These are phyloP conservation scores for Maniola hyperantus DNA, from an alignment of 2,888 invertebrate species.

Conservation along the genomic window DNA sequence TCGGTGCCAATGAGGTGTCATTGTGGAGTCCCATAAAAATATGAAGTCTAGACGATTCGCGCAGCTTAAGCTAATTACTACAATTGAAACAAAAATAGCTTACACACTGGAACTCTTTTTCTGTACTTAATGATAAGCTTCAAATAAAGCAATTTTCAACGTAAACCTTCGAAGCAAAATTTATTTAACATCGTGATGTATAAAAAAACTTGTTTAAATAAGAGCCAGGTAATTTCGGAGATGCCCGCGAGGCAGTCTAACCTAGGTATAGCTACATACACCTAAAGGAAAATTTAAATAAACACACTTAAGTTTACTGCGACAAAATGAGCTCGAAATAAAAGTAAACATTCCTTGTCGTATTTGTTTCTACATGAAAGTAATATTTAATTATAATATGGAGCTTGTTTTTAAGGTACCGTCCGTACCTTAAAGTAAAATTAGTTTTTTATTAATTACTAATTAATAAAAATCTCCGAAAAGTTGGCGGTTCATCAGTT, in stretches of 20 bases:
- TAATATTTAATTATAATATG: conserved; percentile 35
- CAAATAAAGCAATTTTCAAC: conserved; percentile 8
- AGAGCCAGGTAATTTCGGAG: conserved; percentile 47
- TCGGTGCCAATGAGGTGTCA: no score
- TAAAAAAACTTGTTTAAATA: conserved; percentile 44
- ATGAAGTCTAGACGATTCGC: no score
- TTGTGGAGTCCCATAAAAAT: no score
- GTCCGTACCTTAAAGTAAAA: no score
- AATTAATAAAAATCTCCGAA: no score
- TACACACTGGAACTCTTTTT: no score
- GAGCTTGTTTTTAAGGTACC: conserved; percentile 24
- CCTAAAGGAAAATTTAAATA: conserved; percentile 53
- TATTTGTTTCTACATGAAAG: conserved; percentile 34
- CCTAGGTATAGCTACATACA: conserved; percentile 42
- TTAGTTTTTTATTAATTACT: no score
- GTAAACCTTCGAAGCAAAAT: not conserved
- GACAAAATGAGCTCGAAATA: conserved; percentile 47
- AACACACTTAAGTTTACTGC: conserved; percentile 51
- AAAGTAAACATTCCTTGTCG: conserved; percentile 37
- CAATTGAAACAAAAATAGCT: no score
- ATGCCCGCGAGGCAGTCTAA: conserved; percentile 47
- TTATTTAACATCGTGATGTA: conserved; percentile 28
- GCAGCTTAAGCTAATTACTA: no score
- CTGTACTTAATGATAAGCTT: not conserved
- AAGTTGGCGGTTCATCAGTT: no score